A percentile compares a stretch with the other conserved stretches of the same genome.
Evolutionary conservation across 1,140 invertebrate genomes (phyloP).

Genomic region (Octopus sinensis): DNA sequence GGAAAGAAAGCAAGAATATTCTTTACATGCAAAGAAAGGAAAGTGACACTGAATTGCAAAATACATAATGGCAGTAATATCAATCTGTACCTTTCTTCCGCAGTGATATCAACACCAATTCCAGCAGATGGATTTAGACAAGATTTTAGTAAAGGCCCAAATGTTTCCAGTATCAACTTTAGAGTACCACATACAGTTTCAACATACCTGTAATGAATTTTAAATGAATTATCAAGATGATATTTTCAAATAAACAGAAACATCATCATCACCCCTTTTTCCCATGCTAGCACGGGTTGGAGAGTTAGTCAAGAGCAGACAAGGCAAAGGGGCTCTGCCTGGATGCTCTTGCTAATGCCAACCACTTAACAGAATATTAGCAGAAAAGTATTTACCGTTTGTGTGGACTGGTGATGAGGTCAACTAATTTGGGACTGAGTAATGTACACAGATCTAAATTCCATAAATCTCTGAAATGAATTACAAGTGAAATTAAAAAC

Average conservation of each 20-base stretch:
- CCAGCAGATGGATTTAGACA: neutral
- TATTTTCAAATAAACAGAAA: no score
- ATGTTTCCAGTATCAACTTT: conserved; percentile 7
- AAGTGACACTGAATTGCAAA: neutral
- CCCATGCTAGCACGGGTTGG: no score
- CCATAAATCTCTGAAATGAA: conserved; percentile 7
- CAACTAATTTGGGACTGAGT: neutral
- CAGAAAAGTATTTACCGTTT: neutral
- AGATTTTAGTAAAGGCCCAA: conserved; percentile 7
- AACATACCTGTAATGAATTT: neutral
- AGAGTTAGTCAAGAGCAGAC: no score
- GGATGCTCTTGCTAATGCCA: no score
- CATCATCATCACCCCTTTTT: no score
- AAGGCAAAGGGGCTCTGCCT: no score
- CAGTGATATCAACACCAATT: conserved; percentile 6
- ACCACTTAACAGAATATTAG: neutral
- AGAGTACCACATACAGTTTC: neutral
- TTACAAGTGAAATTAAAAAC: no score
- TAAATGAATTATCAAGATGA: no score
- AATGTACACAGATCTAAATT: neutral
- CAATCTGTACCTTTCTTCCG: conserved; percentile 10
- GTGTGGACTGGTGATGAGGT: conserved; percentile 1
- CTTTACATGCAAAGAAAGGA: neutral
- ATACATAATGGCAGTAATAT: neutral
- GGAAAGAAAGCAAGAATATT: neutral